Evolutionary conservation across 2,797 vertebrate genomes (phyloP).

Genomic region (Muscicapa comitata): DNA sequence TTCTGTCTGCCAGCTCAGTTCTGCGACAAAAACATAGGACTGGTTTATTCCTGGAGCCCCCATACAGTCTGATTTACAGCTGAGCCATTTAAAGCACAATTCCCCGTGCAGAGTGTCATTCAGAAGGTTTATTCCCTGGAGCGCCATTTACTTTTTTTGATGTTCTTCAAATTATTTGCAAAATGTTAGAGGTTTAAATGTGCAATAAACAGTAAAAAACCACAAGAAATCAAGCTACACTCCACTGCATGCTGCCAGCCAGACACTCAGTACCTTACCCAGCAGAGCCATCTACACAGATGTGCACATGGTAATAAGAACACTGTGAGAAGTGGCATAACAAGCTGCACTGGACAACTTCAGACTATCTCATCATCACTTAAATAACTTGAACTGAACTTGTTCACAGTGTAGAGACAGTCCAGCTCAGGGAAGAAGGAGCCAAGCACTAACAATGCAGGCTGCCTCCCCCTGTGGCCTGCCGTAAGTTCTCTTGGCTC

Average conservation of each 20-base stretch:
- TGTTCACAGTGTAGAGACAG: not conserved
- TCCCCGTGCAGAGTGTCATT: not conserved
- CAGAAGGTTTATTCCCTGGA: not conserved
- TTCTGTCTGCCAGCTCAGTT: conserved; percentile 23
- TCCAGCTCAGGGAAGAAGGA: not conserved
- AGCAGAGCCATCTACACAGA: not conserved
- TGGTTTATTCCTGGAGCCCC: conserved; percentile 23
- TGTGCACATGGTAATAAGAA: not conserved
- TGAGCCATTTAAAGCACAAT: not conserved
- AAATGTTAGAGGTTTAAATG: not conserved
- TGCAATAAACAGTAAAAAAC: not conserved
- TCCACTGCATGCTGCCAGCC: not conserved
- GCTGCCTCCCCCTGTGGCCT: not conserved
- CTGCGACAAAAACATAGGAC: conserved; percentile 6
- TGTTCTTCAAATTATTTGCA: not conserved
- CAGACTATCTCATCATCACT: not conserved
- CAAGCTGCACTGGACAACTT: not conserved
- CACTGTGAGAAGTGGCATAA: not conserved
- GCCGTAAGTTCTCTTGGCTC: not conserved
- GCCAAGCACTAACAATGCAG: not conserved
- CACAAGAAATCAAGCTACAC: not conserved
- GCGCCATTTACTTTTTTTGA: not conserved
- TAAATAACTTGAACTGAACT: not conserved
- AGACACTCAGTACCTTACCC: not conserved
- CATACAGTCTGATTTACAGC: conserved; percentile 1